Base-by-base conservation (phyloP, 2,888 invertebrate species). In the Octodonta nipae region DNA sequence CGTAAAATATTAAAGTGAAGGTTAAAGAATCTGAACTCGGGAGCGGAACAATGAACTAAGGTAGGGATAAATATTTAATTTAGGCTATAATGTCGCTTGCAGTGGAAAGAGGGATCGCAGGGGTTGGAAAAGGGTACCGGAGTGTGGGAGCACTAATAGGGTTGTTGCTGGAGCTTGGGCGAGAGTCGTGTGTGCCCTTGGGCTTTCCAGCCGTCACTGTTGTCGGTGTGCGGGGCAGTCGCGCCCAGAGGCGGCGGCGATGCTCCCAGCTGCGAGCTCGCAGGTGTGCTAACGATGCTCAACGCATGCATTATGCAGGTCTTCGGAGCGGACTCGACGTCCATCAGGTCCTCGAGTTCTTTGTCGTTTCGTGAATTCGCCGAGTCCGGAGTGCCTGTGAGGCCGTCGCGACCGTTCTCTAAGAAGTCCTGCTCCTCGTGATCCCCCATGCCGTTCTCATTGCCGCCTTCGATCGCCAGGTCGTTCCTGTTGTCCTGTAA, bases 221-320 rank as follows among this genome's bases (percentile, higher is more conserved):
- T 17, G 11, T n/a, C 22, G n/a, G 55, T 45, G 25, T 55, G 58
- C 11, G 61, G 60, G 5, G 58, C 58, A 15, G 55, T 52, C 14
- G 60, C 60, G 11, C 60, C 60, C 10, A 58, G 50, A 17, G 59
- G 44, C 10, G 60, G 56, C 28, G 60, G 60, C 36, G 61, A 60
- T 32, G 58, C 54, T 4, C 54, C 48, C 13, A 52, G 51, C 25
- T 52, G 50, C 16, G 53, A 50, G 22, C 58, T 45, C n/a, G 56
- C 44, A 10, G 60, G 58, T 15, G 58, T 43, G 55, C 67, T 68
- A 41, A 68, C 68, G 50, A 69, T 67, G 50, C 65, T 67, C 42
- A 70, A 55, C 13, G 69, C 65, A 49, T 67, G 68, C 58, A 68
- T 63, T 46, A 68, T 69, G 51, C 68, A 68, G 26, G 66, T 63